phyloP scores from a whole-genome alignment of 1,140 invertebrate species.

The Bombus consobrinus region DNA sequence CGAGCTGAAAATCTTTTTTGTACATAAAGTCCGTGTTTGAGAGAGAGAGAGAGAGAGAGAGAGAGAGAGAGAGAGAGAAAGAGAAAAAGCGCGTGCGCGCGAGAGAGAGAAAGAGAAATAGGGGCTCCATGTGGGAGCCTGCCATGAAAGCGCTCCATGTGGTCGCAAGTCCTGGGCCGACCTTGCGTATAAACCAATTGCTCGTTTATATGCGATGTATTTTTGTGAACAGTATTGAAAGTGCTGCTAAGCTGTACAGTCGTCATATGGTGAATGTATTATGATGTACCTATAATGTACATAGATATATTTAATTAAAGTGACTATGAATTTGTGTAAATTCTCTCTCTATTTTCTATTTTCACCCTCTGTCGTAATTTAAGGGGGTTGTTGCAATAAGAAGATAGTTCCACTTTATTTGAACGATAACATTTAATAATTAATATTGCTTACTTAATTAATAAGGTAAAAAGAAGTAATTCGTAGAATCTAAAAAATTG shows the following conservation, averaged over 20 bases:
- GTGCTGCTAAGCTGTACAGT: slow-evolving; percentile 79
- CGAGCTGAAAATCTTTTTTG: slow-evolving; percentile 61
- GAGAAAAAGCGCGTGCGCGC: no score
- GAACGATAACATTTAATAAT: no score
- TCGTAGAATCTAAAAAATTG: no score
- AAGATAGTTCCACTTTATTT: not conserved
- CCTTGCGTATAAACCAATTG: slow-evolving; percentile 69
- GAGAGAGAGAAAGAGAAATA: slow-evolving; percentile 13
- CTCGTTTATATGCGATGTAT: slow-evolving; percentile 78
- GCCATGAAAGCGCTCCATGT: slow-evolving; percentile 21
- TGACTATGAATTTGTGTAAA: slow-evolving; percentile 81
- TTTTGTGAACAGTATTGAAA: slow-evolving; percentile 81
- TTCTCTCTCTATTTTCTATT: not conserved
- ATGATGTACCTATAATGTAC: slow-evolving; percentile 82
- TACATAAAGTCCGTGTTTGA: slow-evolving; percentile 55
- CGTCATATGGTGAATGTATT: slow-evolving; percentile 78
- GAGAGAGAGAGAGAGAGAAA: not conserved
- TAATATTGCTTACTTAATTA: no score
- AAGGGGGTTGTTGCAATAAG: not conserved
- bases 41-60: not conserved
- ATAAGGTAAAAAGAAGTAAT: no score
- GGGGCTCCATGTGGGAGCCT: not conserved
- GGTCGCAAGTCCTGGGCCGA: slow-evolving; percentile 63
- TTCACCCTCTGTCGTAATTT: no score
- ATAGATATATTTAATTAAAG: slow-evolving; percentile 82